Evolutionary conservation across 2,888 invertebrate species (phyloP), one percentile per base, ranked within the genome.

Genomic region (Deilephila porcellus): DNA sequence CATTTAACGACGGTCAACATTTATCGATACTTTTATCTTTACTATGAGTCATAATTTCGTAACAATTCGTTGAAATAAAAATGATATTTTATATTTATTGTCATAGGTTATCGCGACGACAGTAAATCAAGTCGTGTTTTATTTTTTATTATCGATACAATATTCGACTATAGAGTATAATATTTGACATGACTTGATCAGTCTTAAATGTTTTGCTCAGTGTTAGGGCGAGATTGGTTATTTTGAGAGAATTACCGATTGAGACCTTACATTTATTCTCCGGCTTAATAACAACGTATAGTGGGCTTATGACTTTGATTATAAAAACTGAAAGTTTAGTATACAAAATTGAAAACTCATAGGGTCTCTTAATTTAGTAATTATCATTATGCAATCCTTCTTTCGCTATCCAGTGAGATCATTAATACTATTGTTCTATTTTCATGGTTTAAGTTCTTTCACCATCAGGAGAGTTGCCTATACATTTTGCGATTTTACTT

Each of bases 101-200:
- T 67, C 67, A 67, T 52, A 67, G 67, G 67, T 67, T 67, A 67
- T 67, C 67, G 25, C 19, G 4, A 19, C 19, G n/a, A 63, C 34
- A 34, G 34, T 34, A 32, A 62, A 62, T 62, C 34, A n/a, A n/a
- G 34, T 34, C 6, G 63, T 37, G 34, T 63, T 37, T 63, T n/a
- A 63, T 34, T 34, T 62, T 63, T 63, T 34, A 37, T 63, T 63
- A 8, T 4, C 6, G 14, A 17, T 32, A 34, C 63, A n/a, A 1
- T 34, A 2, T 29, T 29, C 11, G 7, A n/a, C 17, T 63, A 8
- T n/a, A 19, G n/a, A 25, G 25, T 25, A 25, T 25, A 25, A 25
- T 37, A n/a, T 34, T 63, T 34, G 63, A 62, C 29, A 34, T 62
- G 19, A 32, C 29, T 1, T 62, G 17, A 17, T 32, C 32, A 62